Evolutionary conservation across 2,113 vertebrate species (phyloP), one percentile per base, ranked within the genome.

Genomic region (Asarcornis scutulata): DNA sequence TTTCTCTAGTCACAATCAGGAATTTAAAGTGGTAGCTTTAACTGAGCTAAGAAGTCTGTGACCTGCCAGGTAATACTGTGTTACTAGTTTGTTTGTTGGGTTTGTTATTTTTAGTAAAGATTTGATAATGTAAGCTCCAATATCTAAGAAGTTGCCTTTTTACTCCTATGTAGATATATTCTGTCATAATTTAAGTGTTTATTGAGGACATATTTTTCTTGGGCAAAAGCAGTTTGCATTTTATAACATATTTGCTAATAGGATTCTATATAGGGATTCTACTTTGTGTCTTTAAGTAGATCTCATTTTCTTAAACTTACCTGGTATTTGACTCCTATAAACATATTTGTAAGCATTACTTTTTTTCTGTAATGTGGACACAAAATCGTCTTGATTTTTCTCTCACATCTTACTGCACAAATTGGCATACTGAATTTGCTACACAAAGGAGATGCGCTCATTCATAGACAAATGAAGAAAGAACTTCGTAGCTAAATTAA

Each of bases 361-460:
- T 55, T 15, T 15, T 29, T 92, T 78, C 75, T 78, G 32, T 82
- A 69, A 46, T 20, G 34, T 58, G 3, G 63, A 40, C 71, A 42
- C 29, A 85, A 67, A 68, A 64, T 46, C 11, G 23, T 58, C 13
- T n/a, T 79, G 32, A 34, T 50, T 93, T 83, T 17, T 83, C 4
- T 79, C 5, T 1, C 2, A 0, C 38, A 11, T 34, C 22, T 38
- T 76, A 21, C 0, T 48, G 18, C 4, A 42, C 7, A 42, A 23
- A 4, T 42, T 12, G 17, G 46, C 26, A 29, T 27, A 25, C 5
- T 17, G 36, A 67, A 58, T 88, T 75, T 72, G 26, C 67, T 83
- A 20, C 9, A 4, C 17, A 32, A 74, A 56, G 9, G n/a, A 62
- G 7, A 26, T 44, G 23, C 15, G 14, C 7, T 79, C 36, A 25